These are phyloP conservation scores for Pseudopipra pipra DNA, from an alignment of 2,113 vertebrate genomes.

Conservation along the genomic window DNA sequence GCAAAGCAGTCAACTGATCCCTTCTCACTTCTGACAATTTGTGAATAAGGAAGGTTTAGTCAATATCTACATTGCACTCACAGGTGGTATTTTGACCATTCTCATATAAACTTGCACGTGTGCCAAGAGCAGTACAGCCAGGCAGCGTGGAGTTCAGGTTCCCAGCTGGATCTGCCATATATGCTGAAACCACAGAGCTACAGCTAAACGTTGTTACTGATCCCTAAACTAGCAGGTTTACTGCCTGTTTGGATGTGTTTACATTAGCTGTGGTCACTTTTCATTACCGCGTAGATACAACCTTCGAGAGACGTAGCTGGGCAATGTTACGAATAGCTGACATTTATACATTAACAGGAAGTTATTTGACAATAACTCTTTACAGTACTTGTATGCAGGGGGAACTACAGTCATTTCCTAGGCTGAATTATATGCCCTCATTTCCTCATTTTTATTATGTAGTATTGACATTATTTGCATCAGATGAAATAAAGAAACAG, in stretches of 20 bases:
- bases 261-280: neutral
- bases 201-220: neutral
- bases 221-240: neutral
- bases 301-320: neutral
- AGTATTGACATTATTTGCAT: neutral
- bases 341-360: neutral
- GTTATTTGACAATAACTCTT: neutral
- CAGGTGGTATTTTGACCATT: neutral
- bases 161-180: neutral
- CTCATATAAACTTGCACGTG: neutral
- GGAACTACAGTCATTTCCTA: slow-evolving; percentile 27
- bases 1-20: neutral
- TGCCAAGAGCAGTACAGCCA: neutral
- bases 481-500: neutral
- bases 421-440: slow-evolving; percentile 6
- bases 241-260: neutral
- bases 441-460: slow-evolving; percentile 43
- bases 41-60: neutral
- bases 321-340: neutral
- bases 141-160: neutral
- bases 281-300: neutral
- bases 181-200: neutral
- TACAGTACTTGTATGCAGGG: neutral
- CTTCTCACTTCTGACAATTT: neutral
- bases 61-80: neutral